Evolutionary conservation across 2,888 invertebrate genomes (phyloP).

Genomic region (Pseudococcus jackbeardsleyi): DNA sequence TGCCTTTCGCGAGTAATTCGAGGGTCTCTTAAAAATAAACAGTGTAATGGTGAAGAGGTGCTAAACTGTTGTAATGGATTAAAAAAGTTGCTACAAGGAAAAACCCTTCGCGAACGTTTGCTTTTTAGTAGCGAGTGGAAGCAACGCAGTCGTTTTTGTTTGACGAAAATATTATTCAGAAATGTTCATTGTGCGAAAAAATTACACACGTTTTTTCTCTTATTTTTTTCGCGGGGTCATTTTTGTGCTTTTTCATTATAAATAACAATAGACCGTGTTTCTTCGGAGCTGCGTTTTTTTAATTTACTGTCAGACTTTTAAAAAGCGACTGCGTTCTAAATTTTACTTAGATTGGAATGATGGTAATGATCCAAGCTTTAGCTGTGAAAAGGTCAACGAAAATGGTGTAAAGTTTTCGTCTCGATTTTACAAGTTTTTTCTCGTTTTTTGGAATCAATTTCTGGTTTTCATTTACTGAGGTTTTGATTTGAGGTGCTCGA

Average conservation of each 20-base stretch:
- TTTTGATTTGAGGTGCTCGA: too few relatives aligned
- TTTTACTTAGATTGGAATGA: neutral
- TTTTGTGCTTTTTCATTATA: slow-evolving; percentile 38
- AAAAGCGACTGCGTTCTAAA: neutral
- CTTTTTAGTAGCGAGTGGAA: neutral
- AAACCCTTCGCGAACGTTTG: neutral
- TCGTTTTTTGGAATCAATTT: too few relatives aligned
- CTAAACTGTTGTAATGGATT: slow-evolving; percentile 45
- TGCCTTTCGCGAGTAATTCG: neutral
- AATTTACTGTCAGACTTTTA: neutral
- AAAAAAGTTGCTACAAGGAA: slow-evolving; percentile 24
- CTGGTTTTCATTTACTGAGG: too few relatives aligned
- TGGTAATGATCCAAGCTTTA: neutral
- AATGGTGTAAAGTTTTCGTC: too few relatives aligned
- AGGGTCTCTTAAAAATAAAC: slow-evolving; percentile 31
- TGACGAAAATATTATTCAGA: slow-evolving; percentile 25
- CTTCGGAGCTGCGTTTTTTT: neutral
- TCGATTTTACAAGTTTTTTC: too few relatives aligned
- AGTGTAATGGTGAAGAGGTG: neutral
- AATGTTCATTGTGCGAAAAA: slow-evolving; percentile 33
- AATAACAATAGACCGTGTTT: slow-evolving; percentile 4
- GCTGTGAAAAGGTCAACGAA: neutral
- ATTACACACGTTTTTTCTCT: neutral
- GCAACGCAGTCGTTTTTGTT: neutral
- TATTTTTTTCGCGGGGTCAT: neutral